phyloP scores from a whole-genome alignment of 2,113 vertebrate genomes.

The Leptocoma aspasia region DNA sequence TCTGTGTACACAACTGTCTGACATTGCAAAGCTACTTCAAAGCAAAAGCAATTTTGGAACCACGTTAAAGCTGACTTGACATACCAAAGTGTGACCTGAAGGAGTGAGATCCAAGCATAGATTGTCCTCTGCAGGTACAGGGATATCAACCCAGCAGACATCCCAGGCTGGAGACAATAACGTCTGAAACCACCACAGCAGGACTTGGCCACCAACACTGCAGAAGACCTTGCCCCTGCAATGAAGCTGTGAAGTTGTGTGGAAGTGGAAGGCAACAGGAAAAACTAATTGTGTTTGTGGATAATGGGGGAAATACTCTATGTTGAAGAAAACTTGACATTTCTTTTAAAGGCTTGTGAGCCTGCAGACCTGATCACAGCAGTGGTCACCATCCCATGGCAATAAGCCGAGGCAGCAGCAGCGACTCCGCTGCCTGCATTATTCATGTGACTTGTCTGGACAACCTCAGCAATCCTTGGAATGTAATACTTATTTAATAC shows the following conservation, averaged over 20 bases:
- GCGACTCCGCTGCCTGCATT: neutral
- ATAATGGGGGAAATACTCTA: neutral
- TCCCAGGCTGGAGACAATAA: neutral
- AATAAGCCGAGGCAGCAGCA: neutral
- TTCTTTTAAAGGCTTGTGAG: neutral
- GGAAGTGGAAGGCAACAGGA: neutral
- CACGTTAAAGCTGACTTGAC: neutral
- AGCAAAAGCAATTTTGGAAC: neutral
- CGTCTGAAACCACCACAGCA: neutral
- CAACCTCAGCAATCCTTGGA: neutral
- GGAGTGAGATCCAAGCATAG: neutral
- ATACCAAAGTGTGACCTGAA: neutral
- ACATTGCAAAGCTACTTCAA: neutral
- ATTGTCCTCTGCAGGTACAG: neutral
- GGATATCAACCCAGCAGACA: neutral
- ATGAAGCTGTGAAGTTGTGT: neutral
- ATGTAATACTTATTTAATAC: neutral
- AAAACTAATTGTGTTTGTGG: neutral
- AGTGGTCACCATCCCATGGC: neutral
- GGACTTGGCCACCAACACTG: neutral
- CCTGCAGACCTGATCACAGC: neutral
- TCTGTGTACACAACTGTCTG: neutral
- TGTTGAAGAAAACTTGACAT: neutral
- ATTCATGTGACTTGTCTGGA: neutral
- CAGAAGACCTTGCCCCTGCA: fast-evolving